Evolutionary conservation across 1,140 invertebrate genomes (phyloP), one percentile per base, ranked within the genome.

Genomic region (Condylostylus longicornis): DNA sequence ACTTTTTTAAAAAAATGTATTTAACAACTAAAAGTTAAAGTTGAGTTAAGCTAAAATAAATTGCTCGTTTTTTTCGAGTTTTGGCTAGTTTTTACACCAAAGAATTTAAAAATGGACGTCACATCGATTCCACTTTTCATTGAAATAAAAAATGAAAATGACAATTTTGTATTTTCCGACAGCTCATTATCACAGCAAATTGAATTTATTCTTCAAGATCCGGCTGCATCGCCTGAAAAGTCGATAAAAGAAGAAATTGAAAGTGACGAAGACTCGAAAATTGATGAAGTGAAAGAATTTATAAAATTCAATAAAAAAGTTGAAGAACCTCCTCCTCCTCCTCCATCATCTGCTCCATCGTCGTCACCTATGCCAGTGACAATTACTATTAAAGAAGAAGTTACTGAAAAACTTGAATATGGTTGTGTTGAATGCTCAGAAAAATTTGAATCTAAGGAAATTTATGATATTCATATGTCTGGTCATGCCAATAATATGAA

Each of bases 191-290:
- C 54, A 46, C 54, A 58, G 58, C 54, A 58, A 54, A 58, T 58
- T 53, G 54, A 58, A 58, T 58, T 58, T 57, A 58, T 58, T 43
- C 44, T 58, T 42, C 54, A 58, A 47, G 54, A 58, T 52, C 54
- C 54, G 46, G 56, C 56, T 3, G 12, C 18, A 52, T 54, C 58
- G 54, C 52, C 53, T 36, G 52, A 17, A 12, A 5, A 8, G 7
- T 13, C 29, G 29, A 23, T 23, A 12, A 12, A 5, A 6, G 37
- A 37, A 12, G 37, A 35, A 14, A 36, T 36, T 35, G 25, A 49
- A 43, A 47, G 50, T 21, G 48, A 54, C 37, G 45, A 51, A 27
- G 49, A 53, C 17, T 37, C 42, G 39, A 40, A 28, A 13, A 39
- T 42, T 25, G 43, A 42, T 10, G 36, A 41, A 18, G 9, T 15